Percentiles rank a stretch among this genome's conserved stretches.
Conservation (phyloP, 2,113 vertebrate genomes). For the Circaetus cinerascens region DNA sequence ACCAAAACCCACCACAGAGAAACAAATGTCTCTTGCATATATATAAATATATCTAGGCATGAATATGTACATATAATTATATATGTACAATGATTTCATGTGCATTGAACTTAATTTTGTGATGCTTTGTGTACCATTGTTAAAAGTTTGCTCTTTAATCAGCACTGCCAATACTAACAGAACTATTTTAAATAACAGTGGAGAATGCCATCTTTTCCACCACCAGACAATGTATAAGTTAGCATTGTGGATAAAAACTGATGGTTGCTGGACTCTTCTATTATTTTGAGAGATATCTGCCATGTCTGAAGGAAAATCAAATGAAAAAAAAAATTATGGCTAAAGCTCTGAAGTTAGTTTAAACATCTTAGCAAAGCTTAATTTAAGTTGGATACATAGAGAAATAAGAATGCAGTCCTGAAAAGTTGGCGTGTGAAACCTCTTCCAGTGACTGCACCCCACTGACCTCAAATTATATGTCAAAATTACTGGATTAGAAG, state of each 20-base stretch:
- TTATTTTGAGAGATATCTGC: neutral
- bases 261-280: neutral
- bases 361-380: too few relatives aligned
- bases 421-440: neutral
- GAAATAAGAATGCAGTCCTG: neutral
- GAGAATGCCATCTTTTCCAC: neutral
- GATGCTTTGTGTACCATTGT: neutral
- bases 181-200: neutral
- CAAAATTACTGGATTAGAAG: neutral
- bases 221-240: neutral
- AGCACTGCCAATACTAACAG: neutral
- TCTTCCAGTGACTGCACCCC: neutral
- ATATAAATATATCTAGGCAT: neutral
- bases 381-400: neutral
- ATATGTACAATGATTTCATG: neutral
- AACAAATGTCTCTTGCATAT: neutral
- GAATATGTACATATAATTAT: neutral
- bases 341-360: neutral
- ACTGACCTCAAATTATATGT: neutral
- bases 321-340: neutral
- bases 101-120: neutral
- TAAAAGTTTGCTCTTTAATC: neutral
- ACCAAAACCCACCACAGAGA: neutral
- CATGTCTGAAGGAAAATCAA: neutral
- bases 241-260: neutral